These are phyloP conservation scores for Anhinga anhinga DNA, from an alignment of 2,113 vertebrate species.

Conservation along the genomic window DNA sequence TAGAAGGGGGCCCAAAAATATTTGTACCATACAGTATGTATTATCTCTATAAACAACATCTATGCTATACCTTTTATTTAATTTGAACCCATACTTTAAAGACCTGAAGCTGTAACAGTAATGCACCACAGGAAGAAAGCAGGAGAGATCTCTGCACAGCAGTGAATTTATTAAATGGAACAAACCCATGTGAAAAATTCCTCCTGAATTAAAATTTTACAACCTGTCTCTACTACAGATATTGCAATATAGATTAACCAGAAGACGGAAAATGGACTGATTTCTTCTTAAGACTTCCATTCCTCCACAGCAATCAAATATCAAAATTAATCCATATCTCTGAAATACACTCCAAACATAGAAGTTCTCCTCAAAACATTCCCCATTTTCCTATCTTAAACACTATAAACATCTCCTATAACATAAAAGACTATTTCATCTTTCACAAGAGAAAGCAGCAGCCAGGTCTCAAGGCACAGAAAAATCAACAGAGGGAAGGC, in stretches of 20 bases:
- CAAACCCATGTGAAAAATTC: not conserved
- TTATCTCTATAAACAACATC: not conserved
- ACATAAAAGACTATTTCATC: not conserved
- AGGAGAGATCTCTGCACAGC: not conserved
- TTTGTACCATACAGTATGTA: not conserved
- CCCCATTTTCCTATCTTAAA: not conserved
- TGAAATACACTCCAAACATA: not conserved
- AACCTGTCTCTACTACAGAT: not conserved
- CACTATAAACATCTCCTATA: not conserved
- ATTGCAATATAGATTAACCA: not conserved
- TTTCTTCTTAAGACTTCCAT: not conserved
- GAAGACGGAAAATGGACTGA: not conserved
- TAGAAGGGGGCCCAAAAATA: not conserved
- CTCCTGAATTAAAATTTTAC: not conserved
- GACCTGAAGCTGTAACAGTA: not conserved
- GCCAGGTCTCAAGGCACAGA: not conserved
- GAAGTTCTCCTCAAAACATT: not conserved
- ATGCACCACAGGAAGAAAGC: not conserved
- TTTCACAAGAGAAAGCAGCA: not conserved
- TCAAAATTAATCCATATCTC: not conserved
- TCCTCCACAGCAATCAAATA: not conserved
- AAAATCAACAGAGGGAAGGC: not conserved
- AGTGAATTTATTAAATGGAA: not conserved
- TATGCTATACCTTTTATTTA: not conserved
- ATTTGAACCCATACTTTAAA: not conserved